Base-by-base conservation (phyloP, 2,113 vertebrate species). In the Bos taurus region DNA sequence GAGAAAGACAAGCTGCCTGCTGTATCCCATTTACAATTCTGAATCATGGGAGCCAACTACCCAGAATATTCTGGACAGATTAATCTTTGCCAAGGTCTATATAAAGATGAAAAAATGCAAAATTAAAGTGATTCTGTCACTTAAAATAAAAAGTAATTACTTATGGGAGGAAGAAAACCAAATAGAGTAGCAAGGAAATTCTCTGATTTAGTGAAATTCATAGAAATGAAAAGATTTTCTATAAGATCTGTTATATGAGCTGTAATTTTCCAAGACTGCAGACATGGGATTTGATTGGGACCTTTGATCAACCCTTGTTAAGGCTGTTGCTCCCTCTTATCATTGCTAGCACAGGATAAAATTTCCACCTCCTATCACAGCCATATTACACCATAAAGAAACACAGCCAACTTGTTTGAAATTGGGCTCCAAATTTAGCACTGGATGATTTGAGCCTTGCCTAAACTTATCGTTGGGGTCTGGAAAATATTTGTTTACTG, bases 141-240 rank as follows among this genome's bases (percentile, higher is more conserved):
- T 98, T 98, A 96, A 97, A 98, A 98, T 90, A 97, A 98, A 95
- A 36, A 98, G 94, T 97, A 99, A 98, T 98, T 98, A 97, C 48
- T 43, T 30, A 77, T 92, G 89, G 92, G 88, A 98, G 67, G n/a
- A 97, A 98, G 83, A 16, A 98, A 97, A 98, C 87, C 67, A 96
- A 98, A 98, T 83, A 95, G 96, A 97, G 88, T 91, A 95, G 84
- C 95, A 98, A 8, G 8, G 95, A 98, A 98, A 98, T 93, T 92
- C 28, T 98, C 97, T 98, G 94, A 94, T 95, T 95, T 98, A 98
- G 6, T 97, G 96, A 98, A 98, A 98, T 96, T 93, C 98, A 98
- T 78, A 97, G 95, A 98, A 97, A 92, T 90, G 74, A 95, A 98
- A 98, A 98, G 97, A 98, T 80, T 88, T 97, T 90, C 97, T 90